These are phyloP conservation scores for Linnaemya vulpina DNA, from an alignment of 2,888 invertebrate species.

Conservation along the genomic window DNA sequence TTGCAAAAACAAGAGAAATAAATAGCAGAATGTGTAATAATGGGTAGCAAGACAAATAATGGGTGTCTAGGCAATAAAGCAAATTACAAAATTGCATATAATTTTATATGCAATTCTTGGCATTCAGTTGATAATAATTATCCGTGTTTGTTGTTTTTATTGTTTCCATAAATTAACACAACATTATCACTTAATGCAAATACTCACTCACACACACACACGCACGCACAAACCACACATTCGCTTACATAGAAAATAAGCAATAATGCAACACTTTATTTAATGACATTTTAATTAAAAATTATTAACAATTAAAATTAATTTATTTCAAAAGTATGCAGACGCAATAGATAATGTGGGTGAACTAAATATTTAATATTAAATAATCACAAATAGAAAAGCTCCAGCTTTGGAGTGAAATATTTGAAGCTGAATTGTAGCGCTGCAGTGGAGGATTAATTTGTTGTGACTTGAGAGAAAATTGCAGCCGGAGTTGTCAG, in stretches of 20 bases:
- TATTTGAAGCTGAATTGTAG: constrained; percentile 3
- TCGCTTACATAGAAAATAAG: background rate
- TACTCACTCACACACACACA: too few relatives aligned
- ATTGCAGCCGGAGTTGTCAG: background rate
- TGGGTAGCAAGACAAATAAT: constrained; percentile 1
- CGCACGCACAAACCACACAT: background rate
- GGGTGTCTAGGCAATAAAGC: constrained; percentile 41
- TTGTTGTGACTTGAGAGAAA: background rate
- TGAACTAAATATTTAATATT: constrained; percentile 40
- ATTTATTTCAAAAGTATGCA: constrained; percentile 58
- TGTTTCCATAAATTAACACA: constrained; percentile 35
- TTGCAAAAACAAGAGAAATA: constrained; percentile 9
- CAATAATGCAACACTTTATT: constrained; percentile 61
- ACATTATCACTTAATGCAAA: constrained; percentile 15
- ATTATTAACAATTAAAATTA: constrained; percentile 64
- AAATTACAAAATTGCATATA: constrained; percentile 66
- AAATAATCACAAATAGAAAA: constrained; percentile 9
- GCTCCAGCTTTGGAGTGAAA: background rate
- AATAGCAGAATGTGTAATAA: constrained; percentile 12
- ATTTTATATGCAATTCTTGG: constrained; percentile 48
- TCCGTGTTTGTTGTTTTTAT: constrained; percentile 18
- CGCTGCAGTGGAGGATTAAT: constrained; percentile 14
- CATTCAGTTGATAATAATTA: constrained; percentile 29
- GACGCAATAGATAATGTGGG: constrained; percentile 51
- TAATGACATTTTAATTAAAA: constrained; percentile 68